These are phyloP conservation scores for Eurystomus gularis DNA, from an alignment of 2,113 vertebrate species.

Conservation along the genomic window DNA sequence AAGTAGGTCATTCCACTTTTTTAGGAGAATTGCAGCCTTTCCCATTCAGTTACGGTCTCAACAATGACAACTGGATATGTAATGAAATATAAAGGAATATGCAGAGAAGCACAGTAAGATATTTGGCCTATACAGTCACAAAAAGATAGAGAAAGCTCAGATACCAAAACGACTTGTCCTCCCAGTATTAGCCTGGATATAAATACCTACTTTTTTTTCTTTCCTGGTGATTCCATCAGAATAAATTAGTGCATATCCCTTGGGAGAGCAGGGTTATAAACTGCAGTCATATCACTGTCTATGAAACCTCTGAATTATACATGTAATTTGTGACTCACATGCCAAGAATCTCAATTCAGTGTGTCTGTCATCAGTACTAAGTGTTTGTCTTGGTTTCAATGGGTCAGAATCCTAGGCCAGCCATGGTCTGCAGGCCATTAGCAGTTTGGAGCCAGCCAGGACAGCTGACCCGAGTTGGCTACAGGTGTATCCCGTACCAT, in stretches of 20 bases:
- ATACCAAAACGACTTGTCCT: not conserved
- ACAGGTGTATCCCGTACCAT: not conserved
- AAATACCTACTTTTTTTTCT: not conserved
- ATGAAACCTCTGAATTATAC: slow-evolving; percentile 45
- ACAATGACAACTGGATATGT: not conserved
- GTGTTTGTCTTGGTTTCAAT: not conserved
- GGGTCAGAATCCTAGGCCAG: not conserved
- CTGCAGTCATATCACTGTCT: not conserved
- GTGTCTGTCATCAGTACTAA: not conserved
- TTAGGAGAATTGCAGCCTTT: not conserved
- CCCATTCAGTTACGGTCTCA: not conserved
- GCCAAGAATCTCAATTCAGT: not conserved
- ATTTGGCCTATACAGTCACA: not conserved
- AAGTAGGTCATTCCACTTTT: not conserved
- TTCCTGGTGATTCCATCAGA: slow-evolving; percentile 1
- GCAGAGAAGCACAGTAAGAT: not conserved
- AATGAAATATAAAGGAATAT: not conserved
- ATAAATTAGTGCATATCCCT: not conserved
- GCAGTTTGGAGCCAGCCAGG: not conserved
- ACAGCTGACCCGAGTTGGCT: not conserved
- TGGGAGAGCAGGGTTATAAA: not conserved
- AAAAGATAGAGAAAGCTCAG: not conserved
- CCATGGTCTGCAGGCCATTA: not conserved
- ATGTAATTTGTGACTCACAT: slow-evolving; percentile 34
- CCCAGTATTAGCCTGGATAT: not conserved